Conservation (phyloP, 2,113 vertebrate genomes). For the Pseudorectes ferrugineus region DNA sequence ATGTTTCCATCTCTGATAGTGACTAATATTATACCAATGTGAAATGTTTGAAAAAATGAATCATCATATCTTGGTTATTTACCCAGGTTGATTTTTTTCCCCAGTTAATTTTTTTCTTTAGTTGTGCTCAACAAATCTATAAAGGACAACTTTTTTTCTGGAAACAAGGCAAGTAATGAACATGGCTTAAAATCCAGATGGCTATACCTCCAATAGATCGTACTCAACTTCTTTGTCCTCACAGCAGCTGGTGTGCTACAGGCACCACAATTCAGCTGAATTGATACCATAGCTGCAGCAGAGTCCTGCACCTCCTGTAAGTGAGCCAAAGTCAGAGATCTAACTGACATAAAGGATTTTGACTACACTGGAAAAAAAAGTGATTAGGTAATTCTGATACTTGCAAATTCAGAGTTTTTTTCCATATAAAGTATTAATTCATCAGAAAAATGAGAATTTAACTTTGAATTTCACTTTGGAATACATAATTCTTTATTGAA, state of each 20-base stretch:
- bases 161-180: not conserved
- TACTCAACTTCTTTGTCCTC: not conserved
- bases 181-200: not conserved
- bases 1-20: not conserved
- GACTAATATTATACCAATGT: not conserved
- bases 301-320: not conserved
- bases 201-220: not conserved
- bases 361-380: not conserved
- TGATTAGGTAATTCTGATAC: not conserved
- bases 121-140: not conserved
- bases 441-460: not conserved
- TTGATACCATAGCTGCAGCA: not conserved
- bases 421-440: not conserved
- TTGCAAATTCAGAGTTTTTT: not conserved
- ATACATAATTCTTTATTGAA: not conserved
- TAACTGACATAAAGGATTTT: not conserved
- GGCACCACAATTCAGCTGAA: not conserved
- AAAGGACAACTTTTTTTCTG: not conserved
- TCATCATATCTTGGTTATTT: not conserved
- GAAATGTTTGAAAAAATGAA: not conserved
- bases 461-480: not conserved
- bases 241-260: not conserved
- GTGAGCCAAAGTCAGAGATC: not conserved
- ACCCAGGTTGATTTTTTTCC: rapidly evolving
- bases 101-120: not conserved